Conservation (phyloP, 2,888 invertebrate genomes). For the Augiades crinisus region DNA sequence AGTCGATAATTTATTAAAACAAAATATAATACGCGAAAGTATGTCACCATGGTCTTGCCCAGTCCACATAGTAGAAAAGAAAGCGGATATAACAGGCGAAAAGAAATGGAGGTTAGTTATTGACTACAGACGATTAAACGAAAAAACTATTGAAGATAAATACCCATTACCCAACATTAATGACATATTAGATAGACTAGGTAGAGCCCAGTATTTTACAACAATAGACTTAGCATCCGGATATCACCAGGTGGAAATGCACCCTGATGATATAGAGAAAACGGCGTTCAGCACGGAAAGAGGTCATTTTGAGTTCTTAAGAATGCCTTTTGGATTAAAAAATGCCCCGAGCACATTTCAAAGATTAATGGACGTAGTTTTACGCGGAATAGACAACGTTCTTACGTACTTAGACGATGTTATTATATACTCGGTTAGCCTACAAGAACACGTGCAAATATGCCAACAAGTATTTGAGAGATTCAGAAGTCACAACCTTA, state of each 20-base stretch:
- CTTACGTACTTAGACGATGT: slow-evolving; percentile 36
- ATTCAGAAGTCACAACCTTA: slow-evolving; percentile 31
- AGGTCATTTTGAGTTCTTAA: slow-evolving; percentile 44
- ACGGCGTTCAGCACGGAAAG: slow-evolving; percentile 36
- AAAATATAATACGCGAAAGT: slow-evolving; percentile 33
- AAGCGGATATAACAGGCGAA: slow-evolving; percentile 33
- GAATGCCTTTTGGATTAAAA: slow-evolving; percentile 45
- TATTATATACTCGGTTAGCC: slow-evolving; percentile 32
- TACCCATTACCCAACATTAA: slow-evolving; percentile 31
- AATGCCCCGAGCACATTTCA: slow-evolving; percentile 45
- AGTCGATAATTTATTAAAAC: slow-evolving; percentile 31
- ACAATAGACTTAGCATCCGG: slow-evolving; percentile 37
- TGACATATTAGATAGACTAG: slow-evolving; percentile 36
- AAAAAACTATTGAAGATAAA: slow-evolving; percentile 36
- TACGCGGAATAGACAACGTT: slow-evolving; percentile 39
- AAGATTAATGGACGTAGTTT: slow-evolving; percentile 42
- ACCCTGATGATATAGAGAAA: slow-evolving; percentile 34
- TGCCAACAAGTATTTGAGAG: slow-evolving; percentile 37
- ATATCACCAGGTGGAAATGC: slow-evolving; percentile 34
- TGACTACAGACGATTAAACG: slow-evolving; percentile 31
- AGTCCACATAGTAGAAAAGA: slow-evolving; percentile 35
- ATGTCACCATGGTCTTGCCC: slow-evolving; percentile 35
- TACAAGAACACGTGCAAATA: slow-evolving; percentile 38
- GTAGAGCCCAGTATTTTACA: slow-evolving; percentile 35
- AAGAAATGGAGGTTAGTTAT: slow-evolving; percentile 34